These are phyloP conservation scores for Antheraea mylitta DNA, from an alignment of 1,140 invertebrate genomes.

Conservation along the genomic window DNA sequence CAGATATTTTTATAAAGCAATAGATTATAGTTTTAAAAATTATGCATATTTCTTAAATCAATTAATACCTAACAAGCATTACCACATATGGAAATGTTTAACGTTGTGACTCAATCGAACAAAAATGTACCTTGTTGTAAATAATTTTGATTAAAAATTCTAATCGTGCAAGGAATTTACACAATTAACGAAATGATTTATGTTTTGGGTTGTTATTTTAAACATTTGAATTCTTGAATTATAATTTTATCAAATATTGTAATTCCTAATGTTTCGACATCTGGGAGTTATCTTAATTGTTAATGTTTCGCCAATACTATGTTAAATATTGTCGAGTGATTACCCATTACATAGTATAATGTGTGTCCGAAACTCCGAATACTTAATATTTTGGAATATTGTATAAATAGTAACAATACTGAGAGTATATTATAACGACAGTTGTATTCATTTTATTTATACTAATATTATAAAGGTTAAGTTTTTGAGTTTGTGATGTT, in stretches of 20 bases:
- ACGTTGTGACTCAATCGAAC: background rate
- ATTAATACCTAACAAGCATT: background rate
- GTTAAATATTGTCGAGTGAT: background rate
- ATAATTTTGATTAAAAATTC: background rate
- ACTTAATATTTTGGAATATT: too few species aligned
- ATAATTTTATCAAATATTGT: background rate
- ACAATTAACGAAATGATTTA: conserved; percentile 17
- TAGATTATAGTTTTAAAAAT: background rate
- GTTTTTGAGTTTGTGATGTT: too few species aligned
- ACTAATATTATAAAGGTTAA: too few species aligned
- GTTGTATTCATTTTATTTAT: too few species aligned
- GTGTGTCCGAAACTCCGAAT: too few species aligned
- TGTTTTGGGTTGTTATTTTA: conserved; percentile 1
- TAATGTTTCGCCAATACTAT: background rate
- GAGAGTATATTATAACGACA: too few species aligned
- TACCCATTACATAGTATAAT: background rate
- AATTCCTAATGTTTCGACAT: conserved; percentile 9
- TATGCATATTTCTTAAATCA: conserved; percentile 8
- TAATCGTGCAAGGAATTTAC: conserved; percentile 11
- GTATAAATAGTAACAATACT: too few species aligned
- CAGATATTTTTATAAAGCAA: background rate
- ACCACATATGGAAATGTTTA: background rate
- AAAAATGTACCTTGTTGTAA: background rate
- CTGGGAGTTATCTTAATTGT: conserved; percentile 8
- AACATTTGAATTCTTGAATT: background rate